phyloP scores from a whole-genome alignment of 2,113 vertebrate genomes.

The Neogale vison region DNA sequence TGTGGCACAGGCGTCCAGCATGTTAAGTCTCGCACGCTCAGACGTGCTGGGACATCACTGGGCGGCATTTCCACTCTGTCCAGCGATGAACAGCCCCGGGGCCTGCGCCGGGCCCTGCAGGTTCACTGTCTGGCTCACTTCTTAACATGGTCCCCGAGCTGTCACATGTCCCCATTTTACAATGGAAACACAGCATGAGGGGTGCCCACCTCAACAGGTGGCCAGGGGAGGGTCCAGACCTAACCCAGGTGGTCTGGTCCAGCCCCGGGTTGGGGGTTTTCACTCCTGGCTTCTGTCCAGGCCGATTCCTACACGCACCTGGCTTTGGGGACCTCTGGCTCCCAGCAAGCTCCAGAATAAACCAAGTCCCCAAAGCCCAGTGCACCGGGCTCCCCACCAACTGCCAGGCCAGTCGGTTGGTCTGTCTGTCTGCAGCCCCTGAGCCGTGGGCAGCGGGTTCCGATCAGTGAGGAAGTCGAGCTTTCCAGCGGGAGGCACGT shows the following conservation, averaged over 20 bases:
- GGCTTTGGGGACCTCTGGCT: not conserved
- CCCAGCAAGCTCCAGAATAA: not conserved
- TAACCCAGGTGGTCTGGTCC: not conserved
- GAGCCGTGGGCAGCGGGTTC: not conserved
- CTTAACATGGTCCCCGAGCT: rapidly evolving
- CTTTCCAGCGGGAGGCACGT: not conserved
- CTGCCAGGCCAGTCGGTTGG: not conserved
- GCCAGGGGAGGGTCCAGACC: not conserved
- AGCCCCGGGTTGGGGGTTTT: not conserved
- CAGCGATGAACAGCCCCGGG: rapidly evolving
- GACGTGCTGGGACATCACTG: rapidly evolving
- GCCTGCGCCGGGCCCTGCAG: rapidly evolving
- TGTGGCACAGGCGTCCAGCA: rapidly evolving
- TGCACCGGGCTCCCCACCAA: not conserved
- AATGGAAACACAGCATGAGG: too few relatives aligned
- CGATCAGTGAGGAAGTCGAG: not conserved
- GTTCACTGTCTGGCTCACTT: rapidly evolving
- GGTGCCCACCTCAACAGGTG: rapidly evolving
- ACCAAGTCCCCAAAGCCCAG: not conserved
- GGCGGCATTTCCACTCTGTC: not conserved
- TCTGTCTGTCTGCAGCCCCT: not conserved
- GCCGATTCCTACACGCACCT: not conserved
- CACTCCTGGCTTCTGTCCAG: not conserved
- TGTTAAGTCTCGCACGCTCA: rapidly evolving
- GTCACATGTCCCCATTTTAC: rapidly evolving